These are phyloP conservation scores for Sander vitreus DNA, from an alignment of 2,113 vertebrate species.

Conservation along the genomic window DNA sequence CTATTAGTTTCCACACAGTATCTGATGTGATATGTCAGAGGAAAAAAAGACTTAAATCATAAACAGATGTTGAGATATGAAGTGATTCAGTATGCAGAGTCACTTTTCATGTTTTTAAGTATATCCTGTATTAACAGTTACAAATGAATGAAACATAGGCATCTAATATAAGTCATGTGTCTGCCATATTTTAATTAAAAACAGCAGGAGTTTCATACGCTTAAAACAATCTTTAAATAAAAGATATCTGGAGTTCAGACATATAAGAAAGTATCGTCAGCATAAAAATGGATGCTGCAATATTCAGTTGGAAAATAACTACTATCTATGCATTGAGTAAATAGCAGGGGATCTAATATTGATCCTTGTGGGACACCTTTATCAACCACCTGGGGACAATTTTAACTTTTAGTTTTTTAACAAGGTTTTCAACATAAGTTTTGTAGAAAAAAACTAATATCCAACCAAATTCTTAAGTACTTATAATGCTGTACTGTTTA, in stretches of 20 bases:
- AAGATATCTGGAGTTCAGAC: neutral
- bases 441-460: neutral
- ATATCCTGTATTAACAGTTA: neutral
- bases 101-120: neutral
- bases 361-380: neutral
- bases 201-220: neutral
- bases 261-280: neutral
- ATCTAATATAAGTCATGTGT: neutral
- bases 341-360: neutral
- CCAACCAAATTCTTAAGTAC: neutral
- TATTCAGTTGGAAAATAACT: neutral
- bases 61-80: slow-evolving; percentile 17
- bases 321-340: neutral
- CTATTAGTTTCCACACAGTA: neutral
- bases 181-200: neutral
- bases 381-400: neutral
- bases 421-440: neutral
- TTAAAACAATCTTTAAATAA: neutral
- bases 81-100: neutral
- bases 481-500: neutral
- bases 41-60: neutral
- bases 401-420: neutral
- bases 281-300: neutral
- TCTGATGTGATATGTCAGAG: slow-evolving; percentile 24
- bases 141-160: slow-evolving; percentile 12